Evolutionary conservation across 2,888 invertebrate species (phyloP), one percentile per base, ranked within the genome.

Genomic region (Diarsia mendica): DNA sequence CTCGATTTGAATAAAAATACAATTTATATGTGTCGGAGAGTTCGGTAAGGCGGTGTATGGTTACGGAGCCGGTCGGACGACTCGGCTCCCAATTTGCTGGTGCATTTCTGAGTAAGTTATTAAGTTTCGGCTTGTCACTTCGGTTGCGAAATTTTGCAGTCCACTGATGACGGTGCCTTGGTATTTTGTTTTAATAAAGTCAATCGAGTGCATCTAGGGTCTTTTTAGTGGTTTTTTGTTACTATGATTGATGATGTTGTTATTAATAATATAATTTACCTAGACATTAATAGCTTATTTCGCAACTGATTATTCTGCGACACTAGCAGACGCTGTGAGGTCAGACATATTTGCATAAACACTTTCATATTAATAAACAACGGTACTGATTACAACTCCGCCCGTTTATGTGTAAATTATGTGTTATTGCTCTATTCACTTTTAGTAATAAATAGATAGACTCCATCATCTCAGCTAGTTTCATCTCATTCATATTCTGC

Each of bases 1-100:
- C 92, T 92, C 91, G 92, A 96, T 96, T 96, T 96, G 95, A 96
- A 96, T 96, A 96, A 96, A 96, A 95, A 96, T 95, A 95, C 96
- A 93, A 96, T 96, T 96, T 96, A 95, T 96, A 96, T 96, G 96
- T 96, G 96, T 94, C 93, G 94, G 93, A 90, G 94, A 92, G 93
- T 93, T 92, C 91, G 94, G 94, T 92, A 91, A 93, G 93, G 92
- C 94, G 91, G 95, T 95, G 91, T 96, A 92, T 94, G 93, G 95
- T 96, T 95, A 94, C 96, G 83, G 89, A 95, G 95, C 96, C 95
- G 96, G 96, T 96, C 89, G 83, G 89, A 90, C 92, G 90, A 91
- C 92, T 92, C 87, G 89, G 93, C 95, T 96, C 94, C 96, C 96
- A 96, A 96, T 96, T 96, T 95, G 95, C 94, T 95, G 94, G 92